Evolutionary conservation across 2,888 invertebrate genomes (phyloP).

Genomic region (Mimachlamys varia): DNA sequence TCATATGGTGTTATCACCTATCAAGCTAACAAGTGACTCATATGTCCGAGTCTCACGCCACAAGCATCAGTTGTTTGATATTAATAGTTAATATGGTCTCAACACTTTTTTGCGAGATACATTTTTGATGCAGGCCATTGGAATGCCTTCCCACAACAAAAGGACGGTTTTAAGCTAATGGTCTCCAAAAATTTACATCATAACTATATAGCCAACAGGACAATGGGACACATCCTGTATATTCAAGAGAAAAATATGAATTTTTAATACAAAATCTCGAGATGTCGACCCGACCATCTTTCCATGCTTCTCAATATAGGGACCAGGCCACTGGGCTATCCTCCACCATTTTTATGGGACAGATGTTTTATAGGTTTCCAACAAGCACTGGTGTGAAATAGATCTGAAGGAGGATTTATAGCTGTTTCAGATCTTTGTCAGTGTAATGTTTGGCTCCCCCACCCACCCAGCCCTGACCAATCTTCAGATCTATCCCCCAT

Average conservation of each 20-base stretch:
- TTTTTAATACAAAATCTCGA: not conserved
- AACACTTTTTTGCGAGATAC: not conserved
- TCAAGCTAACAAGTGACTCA: not conserved
- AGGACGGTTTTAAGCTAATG: not conserved
- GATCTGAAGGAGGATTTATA: slow-evolving; percentile 1
- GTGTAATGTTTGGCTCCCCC: not conserved
- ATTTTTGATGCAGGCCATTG: not conserved
- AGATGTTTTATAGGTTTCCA: slow-evolving; percentile 17
- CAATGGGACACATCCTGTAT: slow-evolving; percentile 11
- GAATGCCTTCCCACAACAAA: not conserved
- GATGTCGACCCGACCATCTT: not conserved
- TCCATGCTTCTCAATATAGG: not conserved
- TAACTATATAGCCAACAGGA: not conserved
- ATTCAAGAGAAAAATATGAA: not conserved
- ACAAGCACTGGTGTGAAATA: slow-evolving; percentile 5
- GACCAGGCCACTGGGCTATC: not conserved
- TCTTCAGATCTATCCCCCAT: slow-evolving; percentile 13
- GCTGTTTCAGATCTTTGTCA: slow-evolving; percentile 12
- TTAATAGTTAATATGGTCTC: slow-evolving; percentile 10
- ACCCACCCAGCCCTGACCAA: slow-evolving; percentile 25
- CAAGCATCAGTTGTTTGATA: not conserved
- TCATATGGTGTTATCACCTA: not conserved
- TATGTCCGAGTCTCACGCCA: not conserved
- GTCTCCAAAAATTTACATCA: slow-evolving; percentile 8
- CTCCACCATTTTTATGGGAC: not conserved